Base-by-base conservation (phyloP, 2,888 invertebrate species). In the Mimumesa dahlbomi region DNA sequence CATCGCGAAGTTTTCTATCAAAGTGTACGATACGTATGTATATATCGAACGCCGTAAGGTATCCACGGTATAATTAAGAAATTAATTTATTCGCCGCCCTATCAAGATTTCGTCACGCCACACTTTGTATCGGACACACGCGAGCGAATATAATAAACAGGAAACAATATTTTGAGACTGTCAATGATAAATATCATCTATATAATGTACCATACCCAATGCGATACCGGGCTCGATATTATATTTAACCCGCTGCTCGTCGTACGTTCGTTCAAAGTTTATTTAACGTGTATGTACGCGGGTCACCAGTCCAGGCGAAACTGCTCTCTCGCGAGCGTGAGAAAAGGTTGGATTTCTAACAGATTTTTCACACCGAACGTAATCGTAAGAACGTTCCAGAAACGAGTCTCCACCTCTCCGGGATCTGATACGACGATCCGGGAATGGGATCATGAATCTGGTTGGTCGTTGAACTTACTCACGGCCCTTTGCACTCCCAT, bases 401-500 rank as follows among this genome's bases (percentile, higher is more conserved):
- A 56, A 62, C 75, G 73, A 61, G 77, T 56, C 45, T 64, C n/a
- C 29, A 9, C 6, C 38, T 31, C 50, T 57, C 43, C 43, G 50
- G 67, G 68, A 79, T 79, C 78, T 79, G 79, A 79, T 79, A 79
- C 70, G 70, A 62, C 76, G 58, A 67, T 71, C 74, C 66, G 71
- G 77, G 77, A 73, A 71, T 74, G 66, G 66, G 38, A 71, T 69
- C 80, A 53, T 83, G 83, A 81, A 82, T 84, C 84, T 80, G 57
- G 34, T 69, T 82, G 82, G 79, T 78, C 81, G 79, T 82, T 84
- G 80, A 84, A 81, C 83, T 69, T 67, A 65, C 72, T 75, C 75
- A 72, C 59, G 72, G 67, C 46, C 74, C 45, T 73, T 68, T 57
- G 68, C 75, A 46, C 68, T 54, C 54, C 63, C 80, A 57, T 72